Evolutionary conservation across 2,797 vertebrate species (phyloP).

Genomic region (Phataginus tetradactyla): DNA sequence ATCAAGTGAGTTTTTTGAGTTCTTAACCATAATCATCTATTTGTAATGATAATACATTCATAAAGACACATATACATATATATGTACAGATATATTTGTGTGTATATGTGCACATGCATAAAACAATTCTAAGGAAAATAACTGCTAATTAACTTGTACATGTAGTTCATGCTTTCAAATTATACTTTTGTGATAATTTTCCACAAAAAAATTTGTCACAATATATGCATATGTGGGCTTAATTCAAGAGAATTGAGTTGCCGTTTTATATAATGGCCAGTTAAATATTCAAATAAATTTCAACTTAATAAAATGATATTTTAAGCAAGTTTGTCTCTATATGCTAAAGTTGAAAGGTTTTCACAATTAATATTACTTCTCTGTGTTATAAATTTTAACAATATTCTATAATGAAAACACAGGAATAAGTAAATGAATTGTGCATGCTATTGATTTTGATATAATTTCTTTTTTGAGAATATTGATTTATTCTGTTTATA

Average conservation of each 20-base stretch:
- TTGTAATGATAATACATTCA: background rate
- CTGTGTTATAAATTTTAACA: background rate
- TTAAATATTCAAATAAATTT: background rate
- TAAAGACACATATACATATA: background rate
- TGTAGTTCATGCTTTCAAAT: background rate
- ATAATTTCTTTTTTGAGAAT: background rate
- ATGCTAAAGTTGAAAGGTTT: background rate
- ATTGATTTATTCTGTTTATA: background rate
- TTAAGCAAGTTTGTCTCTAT: background rate
- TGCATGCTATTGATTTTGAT: background rate
- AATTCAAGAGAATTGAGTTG: background rate
- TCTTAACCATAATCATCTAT: background rate
- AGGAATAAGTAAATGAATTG: background rate
- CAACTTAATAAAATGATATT: background rate
- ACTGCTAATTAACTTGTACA: background rate
- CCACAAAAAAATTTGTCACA: background rate
- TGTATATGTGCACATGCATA: background rate
- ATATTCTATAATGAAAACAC: background rate
- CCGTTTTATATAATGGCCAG: background rate
- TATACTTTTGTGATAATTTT: background rate
- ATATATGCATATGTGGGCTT: background rate
- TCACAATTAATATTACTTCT: background rate
- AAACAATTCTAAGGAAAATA: background rate
- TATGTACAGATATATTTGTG: background rate
- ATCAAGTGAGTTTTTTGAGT: background rate